These are phyloP conservation scores for Eilema caniola DNA, from an alignment of 2,888 invertebrate genomes.

Conservation along the genomic window DNA sequence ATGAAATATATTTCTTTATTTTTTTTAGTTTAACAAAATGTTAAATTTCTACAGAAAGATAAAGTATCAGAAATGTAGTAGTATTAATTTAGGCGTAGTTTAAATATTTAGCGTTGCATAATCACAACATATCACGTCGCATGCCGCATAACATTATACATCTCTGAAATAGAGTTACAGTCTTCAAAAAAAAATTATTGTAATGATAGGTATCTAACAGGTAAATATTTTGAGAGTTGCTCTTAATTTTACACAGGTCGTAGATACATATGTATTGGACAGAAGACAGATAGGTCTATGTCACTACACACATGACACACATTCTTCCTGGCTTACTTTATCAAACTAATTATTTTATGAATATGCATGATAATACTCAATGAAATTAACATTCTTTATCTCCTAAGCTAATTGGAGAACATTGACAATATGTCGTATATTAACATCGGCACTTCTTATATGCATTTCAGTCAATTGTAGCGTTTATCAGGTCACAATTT, in stretches of 20 bases:
- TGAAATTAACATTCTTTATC: neutral
- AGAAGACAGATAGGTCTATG: neutral
- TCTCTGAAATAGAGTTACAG: slow-evolving; percentile 18
- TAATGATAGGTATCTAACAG: neutral
- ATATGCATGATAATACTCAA: neutral
- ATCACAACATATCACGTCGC: slow-evolving; percentile 37
- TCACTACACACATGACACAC: too few species aligned
- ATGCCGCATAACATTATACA: slow-evolving; percentile 43
- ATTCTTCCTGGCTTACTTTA: neutral
- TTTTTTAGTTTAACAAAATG: slow-evolving; percentile 13
- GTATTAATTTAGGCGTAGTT: slow-evolving; percentile 32
- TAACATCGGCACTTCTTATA: neutral
- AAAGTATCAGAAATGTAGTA: slow-evolving; percentile 18
- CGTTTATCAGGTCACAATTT: neutral
- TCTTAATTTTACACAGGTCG: neutral
- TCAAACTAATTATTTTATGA: neutral
- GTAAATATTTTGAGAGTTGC: neutral
- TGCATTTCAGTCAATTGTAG: neutral
- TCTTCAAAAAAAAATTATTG: neutral
- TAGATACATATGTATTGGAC: neutral
- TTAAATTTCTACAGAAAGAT: slow-evolving; percentile 28
- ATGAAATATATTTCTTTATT: slow-evolving; percentile 2
- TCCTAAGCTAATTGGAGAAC: neutral
- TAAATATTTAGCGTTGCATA: slow-evolving; percentile 41
- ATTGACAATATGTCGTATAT: neutral